These are phyloP conservation scores for Capricornis sumatraensis DNA, from an alignment of 2,113 vertebrate species.

Conservation along the genomic window DNA sequence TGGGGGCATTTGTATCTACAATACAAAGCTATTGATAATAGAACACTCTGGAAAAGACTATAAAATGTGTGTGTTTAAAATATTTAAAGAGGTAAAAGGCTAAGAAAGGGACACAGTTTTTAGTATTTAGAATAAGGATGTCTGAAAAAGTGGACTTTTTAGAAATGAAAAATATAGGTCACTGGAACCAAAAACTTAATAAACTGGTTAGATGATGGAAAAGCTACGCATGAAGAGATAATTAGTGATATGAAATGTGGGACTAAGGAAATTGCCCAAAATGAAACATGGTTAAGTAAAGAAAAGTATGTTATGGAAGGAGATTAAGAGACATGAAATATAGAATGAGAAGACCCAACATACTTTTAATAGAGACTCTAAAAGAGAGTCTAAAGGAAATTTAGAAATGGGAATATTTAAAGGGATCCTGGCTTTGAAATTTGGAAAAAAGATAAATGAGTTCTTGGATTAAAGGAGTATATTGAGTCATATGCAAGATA, in stretches of 20 bases:
- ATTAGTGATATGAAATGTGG: neutral
- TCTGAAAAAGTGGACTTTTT: neutral
- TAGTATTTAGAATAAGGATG: neutral
- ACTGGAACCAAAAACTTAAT: neutral
- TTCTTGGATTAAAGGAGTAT: neutral
- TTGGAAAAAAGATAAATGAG: neutral
- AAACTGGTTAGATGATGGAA: neutral
- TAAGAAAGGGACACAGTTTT: neutral
- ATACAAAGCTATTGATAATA: neutral
- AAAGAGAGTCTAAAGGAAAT: neutral
- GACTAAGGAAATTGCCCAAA: neutral
- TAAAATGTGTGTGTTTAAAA: neutral
- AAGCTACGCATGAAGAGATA: neutral
- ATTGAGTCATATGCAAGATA: neutral
- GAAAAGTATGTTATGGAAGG: neutral
- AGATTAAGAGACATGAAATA: neutral
- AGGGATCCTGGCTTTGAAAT: neutral
- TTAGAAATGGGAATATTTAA: neutral
- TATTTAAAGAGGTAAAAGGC: neutral
- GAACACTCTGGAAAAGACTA: neutral
- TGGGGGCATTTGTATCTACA: neutral
- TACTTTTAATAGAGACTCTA: neutral
- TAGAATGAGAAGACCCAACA: neutral
- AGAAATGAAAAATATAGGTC: neutral
- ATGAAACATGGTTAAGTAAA: neutral